Evolutionary conservation across 1,140 invertebrate genomes (phyloP).

Genomic region (Apis florea): DNA sequence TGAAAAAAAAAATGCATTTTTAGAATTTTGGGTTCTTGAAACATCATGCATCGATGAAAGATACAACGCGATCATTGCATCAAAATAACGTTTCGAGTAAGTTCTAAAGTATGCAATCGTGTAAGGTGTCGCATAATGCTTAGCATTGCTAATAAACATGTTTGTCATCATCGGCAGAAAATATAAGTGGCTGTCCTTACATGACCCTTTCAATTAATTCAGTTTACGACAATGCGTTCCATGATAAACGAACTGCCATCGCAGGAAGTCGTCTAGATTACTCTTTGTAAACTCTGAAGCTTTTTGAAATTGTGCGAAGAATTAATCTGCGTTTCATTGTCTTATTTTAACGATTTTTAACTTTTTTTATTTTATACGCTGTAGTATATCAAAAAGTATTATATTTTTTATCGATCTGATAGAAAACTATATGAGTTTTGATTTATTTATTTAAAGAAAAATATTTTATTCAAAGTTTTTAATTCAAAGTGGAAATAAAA

Average conservation of each 20-base stretch:
- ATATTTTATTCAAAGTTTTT: too few species aligned
- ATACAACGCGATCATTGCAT: not conserved
- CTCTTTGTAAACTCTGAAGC: not conserved
- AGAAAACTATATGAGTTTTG: too few species aligned
- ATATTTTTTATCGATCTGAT: too few species aligned
- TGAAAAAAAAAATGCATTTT: too few species aligned
- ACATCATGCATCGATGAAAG: not conserved
- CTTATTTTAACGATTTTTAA: not conserved
- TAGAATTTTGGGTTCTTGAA: too few species aligned
- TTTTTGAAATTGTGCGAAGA: not conserved
- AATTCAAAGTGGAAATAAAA: too few species aligned
- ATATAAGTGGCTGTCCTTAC: constrained; percentile 1
- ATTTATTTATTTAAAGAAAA: too few species aligned
- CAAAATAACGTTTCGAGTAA: not conserved
- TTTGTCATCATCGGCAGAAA: constrained; percentile 40
- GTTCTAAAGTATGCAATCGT: not conserved
- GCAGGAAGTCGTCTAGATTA: not conserved
- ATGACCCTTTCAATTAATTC: constrained; percentile 8
- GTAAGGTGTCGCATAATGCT: constrained; percentile 18
- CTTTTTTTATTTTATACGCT: too few species aligned
- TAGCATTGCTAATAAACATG: constrained; percentile 50
- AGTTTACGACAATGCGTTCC: not conserved
- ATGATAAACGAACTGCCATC: not conserved
- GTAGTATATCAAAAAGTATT: too few species aligned
- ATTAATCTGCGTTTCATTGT: not conserved